Evolutionary conservation across 1,140 invertebrate species (phyloP).

Genomic region (Drosophila tsacasi): DNA sequence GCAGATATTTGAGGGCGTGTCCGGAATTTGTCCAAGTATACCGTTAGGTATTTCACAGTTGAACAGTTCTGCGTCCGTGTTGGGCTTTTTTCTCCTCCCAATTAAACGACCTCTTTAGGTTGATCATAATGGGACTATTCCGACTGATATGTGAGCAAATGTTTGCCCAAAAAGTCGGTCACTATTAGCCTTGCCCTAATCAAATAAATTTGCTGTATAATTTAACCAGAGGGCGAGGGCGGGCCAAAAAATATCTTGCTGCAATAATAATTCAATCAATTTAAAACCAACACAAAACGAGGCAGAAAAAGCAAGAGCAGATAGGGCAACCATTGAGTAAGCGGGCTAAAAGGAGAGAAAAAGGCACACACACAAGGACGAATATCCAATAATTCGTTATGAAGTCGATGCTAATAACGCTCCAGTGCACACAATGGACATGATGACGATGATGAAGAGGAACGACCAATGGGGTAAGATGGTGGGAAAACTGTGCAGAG

Average conservation of each 20-base stretch:
- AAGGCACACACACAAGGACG: conserved; percentile 43
- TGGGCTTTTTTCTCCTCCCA: no score
- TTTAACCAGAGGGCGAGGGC: conserved; percentile 15
- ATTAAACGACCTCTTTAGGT: neutral
- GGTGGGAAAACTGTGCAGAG: conserved; percentile 5
- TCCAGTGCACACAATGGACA: conserved; percentile 75
- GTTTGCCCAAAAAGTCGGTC: conserved; percentile 24
- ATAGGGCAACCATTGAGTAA: conserved; percentile 19
- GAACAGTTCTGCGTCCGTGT: no score
- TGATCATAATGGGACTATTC: conserved; percentile 1
- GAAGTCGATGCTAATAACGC: conserved; percentile 81
- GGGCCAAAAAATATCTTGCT: conserved; percentile 28
- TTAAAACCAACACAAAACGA: conserved; percentile 72
- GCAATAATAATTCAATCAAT: conserved; percentile 79
- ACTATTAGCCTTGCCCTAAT: conserved; percentile 29
- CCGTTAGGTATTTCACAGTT: neutral
- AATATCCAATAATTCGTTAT: conserved; percentile 81
- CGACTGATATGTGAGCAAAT: conserved; percentile 27
- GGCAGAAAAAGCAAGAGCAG: conserved; percentile 44
- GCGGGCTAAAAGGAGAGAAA: conserved; percentile 6
- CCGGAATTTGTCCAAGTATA: neutral
- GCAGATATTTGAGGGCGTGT: conserved; percentile 8
- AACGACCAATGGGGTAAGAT: conserved; percentile 24
- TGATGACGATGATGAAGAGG: conserved; percentile 48
- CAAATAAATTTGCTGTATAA: conserved; percentile 32